Base-by-base conservation (phyloP, 2,888 invertebrate species). In the Nebria salina region DNA sequence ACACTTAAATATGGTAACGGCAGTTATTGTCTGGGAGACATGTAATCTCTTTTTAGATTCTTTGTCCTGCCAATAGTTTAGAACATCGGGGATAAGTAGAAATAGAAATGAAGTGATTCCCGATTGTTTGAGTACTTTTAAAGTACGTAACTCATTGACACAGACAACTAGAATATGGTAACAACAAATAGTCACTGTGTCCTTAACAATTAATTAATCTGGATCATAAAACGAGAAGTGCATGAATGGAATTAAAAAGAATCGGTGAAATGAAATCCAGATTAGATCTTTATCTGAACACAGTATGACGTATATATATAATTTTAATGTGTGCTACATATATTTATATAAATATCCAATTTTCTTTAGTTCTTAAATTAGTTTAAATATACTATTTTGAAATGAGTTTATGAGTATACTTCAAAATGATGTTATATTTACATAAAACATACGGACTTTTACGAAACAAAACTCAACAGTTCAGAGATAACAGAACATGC, bases 11-110 rank as follows among this genome's bases (percentile, higher is more conserved):
- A 41, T 65, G 65, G n/a, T 76, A 72, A 76, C 76, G 76, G 81
- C 81, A 81, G 76, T 81, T 81, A 81, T 81, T 81, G 81, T 81
- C 81, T 79, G 66, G 79, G 79, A 75, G 73, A 76, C 76, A 76
- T 42, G 34, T 73, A 78, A 65, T 77, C 76, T 77, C 68, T 78
- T 34, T 43, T 80, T 75, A 70, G 20, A 26, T 54, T 75, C 41
- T 64, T 73, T 41, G 42, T n/a, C 5, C 26, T 65, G 79, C 75
- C 79, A 72, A 77, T 74, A 42, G 73, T 65, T 25, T 11, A 5
- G 25, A 74, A 25, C 25, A 25, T 68, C n/a, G 20, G 26, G 65
- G 65, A 65, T 15, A 34, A 26, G 34, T 25, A 65, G 65, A 65
- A 65, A n/a, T 65, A 1, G 3, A 5, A 65, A n/a, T n/a, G 15